Base-by-base conservation (phyloP, 2,888 invertebrate species). In the Drosophila anceps region DNA sequence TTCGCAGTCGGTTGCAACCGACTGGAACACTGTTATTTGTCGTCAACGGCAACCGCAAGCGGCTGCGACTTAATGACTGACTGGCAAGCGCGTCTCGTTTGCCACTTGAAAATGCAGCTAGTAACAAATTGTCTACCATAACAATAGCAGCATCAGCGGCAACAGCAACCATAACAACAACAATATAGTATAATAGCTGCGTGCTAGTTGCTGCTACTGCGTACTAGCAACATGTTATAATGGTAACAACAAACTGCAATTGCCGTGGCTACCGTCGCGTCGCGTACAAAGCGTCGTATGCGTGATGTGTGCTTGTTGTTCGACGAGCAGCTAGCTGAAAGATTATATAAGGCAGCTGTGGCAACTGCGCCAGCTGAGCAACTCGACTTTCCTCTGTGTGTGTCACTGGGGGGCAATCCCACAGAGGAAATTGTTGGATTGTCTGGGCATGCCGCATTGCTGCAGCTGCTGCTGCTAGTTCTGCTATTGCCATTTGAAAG, bases 61-160 rank as follows among this genome's bases (percentile, higher is more conserved):
- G 55, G 62, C 55, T 53, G 67, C 57, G 66, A 65, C 54, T 75
- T 72, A 84, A 81, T 81, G 85, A 79, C 79, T 50, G 82, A 66
- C 74, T 70, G 50, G 68, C 74, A 70, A 78, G 66, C 68, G 75
- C 65, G 82, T 84, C 79, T 82, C 58, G 81, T 73, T 82, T 70
- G 82, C 68, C 68, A 78, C 84, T 81, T 71, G 71, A 81, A 83
- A 87, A 76, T 86, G 79, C 84, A 76, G 69, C 79, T 72, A 76
- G 79, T 71, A 82, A 76, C 76, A 84, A 84, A 81, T 84, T 81
- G 73, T 60, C 65, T 61, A 60, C 60, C 65, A 59, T 65, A 72
- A 59, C 74, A 68, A 61, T 46, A 54, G n/a, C 51, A 57, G 35
- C 73, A 73, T 9, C 46, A 69, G 20, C 48, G 39, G 27, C 69